Evolutionary conservation across 2,113 vertebrate species (phyloP), one percentile per base, ranked within the genome.

Genomic region (Otus sunia): DNA sequence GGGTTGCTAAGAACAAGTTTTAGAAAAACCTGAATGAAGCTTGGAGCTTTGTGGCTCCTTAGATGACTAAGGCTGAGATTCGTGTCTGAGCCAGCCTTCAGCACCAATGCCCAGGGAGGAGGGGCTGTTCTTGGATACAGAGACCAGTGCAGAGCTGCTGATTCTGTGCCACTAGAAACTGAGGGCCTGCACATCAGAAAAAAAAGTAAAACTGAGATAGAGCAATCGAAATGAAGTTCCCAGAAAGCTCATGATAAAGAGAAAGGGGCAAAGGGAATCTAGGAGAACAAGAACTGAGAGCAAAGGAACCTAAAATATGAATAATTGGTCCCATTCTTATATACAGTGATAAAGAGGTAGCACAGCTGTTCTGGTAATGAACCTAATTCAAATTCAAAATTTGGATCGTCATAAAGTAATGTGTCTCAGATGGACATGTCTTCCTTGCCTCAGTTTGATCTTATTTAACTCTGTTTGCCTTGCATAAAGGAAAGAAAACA

Each of bases 191-290:
- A 5, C 12, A 7, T 23, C 21, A 86, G 50, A 15, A 37, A 90
- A 43, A 69, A 17, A 16, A 3, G 6, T n/a, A 29, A 79, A 56
- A 47, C 5, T 0, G 0, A 67, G 83, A 12, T 2, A 56, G 9
- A 63, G 6, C 4, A n/a, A 47, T 34, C 50, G 30, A 76, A 86
- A 90, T 0, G 3, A 64, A 8, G 4, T 10, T 73, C 10, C 18
- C 20, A 41, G 27, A 53, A 72, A 88, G 10, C 22, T 89, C 34
- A 67, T 4, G 18, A 6, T 52, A 69, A 43, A 23, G 53, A 19
- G 11, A 47, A 82, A 75, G 6, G 4, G 11, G 11, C 7, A 52
- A 66, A 88, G 11, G 22, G 13, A 63, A 59, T 45, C 29, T 29
- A n/a, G 21, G 16, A 75, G 12, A 9, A 34, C 75, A 15, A 50